Base-by-base conservation (phyloP, 2,113 vertebrate genomes). In the Peromyscus leucopus region DNA sequence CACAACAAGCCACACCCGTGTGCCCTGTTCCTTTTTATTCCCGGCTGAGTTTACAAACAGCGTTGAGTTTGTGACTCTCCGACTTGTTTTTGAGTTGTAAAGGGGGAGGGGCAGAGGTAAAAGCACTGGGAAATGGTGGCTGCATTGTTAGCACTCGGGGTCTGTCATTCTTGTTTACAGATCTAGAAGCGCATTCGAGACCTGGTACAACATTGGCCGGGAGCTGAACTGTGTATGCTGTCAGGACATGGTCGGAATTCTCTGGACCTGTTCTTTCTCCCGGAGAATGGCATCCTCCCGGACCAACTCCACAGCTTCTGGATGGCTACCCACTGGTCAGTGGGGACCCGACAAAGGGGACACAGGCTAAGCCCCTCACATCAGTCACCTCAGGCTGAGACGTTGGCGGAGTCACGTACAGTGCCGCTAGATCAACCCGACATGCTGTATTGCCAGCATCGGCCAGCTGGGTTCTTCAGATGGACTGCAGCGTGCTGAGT, bases 1-100 rank as follows among this genome's bases (percentile, higher is more conserved):
- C 31, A 82, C 36, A 78, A 78, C 63, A 55, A n/a, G 46, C 26
- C 83, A 89, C 61, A 93, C 91, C 22, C 85, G 10, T 9, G 28
- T 63, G 46, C 67, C 57, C 6, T 22, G 21, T 63, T 51, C 48
- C 7, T 71, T 94, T n/a, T 63, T n/a, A 79, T 94, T 69, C 78
- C 80, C 7, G 0, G 16, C 13, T 69, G 21, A 79, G 93, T 94
- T 96, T 93, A 92, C 21, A 89, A 94, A 76, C 24, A 72, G 46
- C 10, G 48, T 4, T 22, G 11, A 6, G 42, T 93, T 89, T 85
- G 36, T 95, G 9, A 2, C 28, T 48, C 15, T 83, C 46, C 28
- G 48, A 87, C 21, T 89, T 84, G 42, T 78, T 93, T 92, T 28
- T 67, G 89, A 55, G 39, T 69, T 93, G 39, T 84, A 93, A 75